These are phyloP conservation scores for Drosophila micromelanica DNA, from an alignment of 1,140 invertebrate genomes.

Conservation along the genomic window DNA sequence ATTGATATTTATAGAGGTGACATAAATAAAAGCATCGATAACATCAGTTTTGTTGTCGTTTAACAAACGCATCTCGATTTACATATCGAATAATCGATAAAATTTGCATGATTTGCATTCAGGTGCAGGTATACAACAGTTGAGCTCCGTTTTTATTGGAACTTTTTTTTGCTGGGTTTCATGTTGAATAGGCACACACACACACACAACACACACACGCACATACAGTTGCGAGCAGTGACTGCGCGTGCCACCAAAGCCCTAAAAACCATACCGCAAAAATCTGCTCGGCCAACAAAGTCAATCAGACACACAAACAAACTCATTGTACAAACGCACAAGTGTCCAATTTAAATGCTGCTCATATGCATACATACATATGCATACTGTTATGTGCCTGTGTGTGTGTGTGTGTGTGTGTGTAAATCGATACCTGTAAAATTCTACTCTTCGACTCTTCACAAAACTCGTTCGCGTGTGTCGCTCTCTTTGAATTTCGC, in stretches of 20 bases:
- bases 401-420: constrained; percentile 10
- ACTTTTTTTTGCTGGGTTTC: constrained; percentile 30
- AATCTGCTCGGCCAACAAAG: constrained; percentile 63
- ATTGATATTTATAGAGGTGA: no score
- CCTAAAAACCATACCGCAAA: constrained; percentile 47
- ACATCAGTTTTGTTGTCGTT: background rate
- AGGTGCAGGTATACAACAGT: constrained; percentile 7
- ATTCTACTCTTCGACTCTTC: constrained; percentile 63
- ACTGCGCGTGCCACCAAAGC: constrained; percentile 62
- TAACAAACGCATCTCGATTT: background rate
- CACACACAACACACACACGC: constrained; percentile 18
- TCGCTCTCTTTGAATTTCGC: constrained; percentile 45
- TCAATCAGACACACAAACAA: constrained; percentile 40
- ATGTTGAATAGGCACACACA: constrained; percentile 11
- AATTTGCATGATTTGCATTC: no score
- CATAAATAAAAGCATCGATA: no score
- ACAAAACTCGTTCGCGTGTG: constrained; percentile 59
- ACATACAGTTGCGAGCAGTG: constrained; percentile 18
- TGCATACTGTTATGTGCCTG: constrained; percentile 13
- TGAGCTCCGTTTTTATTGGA: background rate
- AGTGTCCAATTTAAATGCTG: constrained; percentile 64
- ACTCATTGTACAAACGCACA: constrained; percentile 15
- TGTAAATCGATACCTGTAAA: constrained; percentile 63
- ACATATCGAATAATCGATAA: background rate
- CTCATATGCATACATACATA: constrained; percentile 30